phyloP scores from a whole-genome alignment of 2,888 invertebrate genomes.

The Drosophila kuntzei region DNA sequence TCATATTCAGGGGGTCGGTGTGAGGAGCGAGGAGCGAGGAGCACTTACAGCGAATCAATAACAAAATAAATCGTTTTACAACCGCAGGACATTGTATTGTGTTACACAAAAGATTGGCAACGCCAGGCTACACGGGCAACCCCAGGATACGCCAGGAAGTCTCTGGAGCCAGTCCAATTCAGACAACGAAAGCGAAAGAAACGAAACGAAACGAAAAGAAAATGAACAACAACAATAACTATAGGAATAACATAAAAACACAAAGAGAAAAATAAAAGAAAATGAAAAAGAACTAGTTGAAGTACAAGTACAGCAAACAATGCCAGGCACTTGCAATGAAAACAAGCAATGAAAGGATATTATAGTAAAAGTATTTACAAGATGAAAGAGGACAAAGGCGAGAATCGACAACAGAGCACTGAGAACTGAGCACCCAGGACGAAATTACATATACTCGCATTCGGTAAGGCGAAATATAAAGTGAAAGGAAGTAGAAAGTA shows the following conservation, averaged over 20 bases:
- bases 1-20: slow-evolving; percentile 63
- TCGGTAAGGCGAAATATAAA: slow-evolving; percentile 65
- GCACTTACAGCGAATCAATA: slow-evolving; percentile 81
- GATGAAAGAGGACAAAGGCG: slow-evolving; percentile 66
- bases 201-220: slow-evolving; percentile 45
- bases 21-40: slow-evolving; percentile 32
- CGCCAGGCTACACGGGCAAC: slow-evolving; percentile 33
- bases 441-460: slow-evolving; percentile 52
- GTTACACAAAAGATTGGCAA: slow-evolving; percentile 79
- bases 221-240: slow-evolving; percentile 27
- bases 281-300: slow-evolving; percentile 3
- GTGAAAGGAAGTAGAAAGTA: slow-evolving; percentile 83
- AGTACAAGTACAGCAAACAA: slow-evolving; percentile 59
- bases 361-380: slow-evolving; percentile 79
- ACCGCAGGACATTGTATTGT: slow-evolving; percentile 82
- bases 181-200: slow-evolving; percentile 71
- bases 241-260: slow-evolving; percentile 16
- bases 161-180: slow-evolving; percentile 42
- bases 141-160: slow-evolving; percentile 38
- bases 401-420: slow-evolving; percentile 12
- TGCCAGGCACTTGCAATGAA: slow-evolving; percentile 74
- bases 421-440: slow-evolving; percentile 21
- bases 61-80: slow-evolving; percentile 82
- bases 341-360: slow-evolving; percentile 80
- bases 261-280: slow-evolving; percentile 13